phyloP scores from a whole-genome alignment of 2,113 vertebrate species.

The Crotalus horridus region DNA sequence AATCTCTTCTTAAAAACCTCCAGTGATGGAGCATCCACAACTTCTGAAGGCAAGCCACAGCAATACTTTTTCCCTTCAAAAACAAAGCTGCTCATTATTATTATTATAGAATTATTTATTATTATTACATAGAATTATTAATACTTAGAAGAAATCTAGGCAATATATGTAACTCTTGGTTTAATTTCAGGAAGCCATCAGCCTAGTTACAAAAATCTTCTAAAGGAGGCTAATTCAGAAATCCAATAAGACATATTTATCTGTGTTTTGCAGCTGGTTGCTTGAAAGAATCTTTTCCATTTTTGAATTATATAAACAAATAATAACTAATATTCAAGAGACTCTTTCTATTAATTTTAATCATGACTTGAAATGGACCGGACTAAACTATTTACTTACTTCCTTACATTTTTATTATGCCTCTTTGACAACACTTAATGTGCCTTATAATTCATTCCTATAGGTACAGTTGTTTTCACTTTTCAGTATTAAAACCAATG shows the following conservation, averaged over 20 bases:
- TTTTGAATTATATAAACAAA: background rate
- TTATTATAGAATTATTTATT: background rate
- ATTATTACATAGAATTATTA: background rate
- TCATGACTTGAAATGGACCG: background rate
- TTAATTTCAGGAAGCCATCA: background rate
- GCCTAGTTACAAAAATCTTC: background rate
- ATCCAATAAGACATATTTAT: background rate
- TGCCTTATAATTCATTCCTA: background rate
- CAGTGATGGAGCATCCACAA: too few species aligned
- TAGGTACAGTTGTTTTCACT: background rate
- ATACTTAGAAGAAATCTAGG: background rate
- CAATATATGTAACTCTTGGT: background rate
- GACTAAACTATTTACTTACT: background rate
- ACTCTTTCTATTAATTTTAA: background rate
- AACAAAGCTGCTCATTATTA: background rate
- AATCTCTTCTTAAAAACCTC: too few species aligned
- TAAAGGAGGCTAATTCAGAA: background rate
- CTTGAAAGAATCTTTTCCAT: background rate
- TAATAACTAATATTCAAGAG: background rate
- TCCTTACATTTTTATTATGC: background rate
- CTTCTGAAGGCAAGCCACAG: too few species aligned
- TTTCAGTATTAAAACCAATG: background rate
- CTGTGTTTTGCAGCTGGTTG: background rate
- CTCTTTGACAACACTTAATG: background rate
- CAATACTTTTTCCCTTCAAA: background rate